These are phyloP conservation scores for Trichogramma evanescens DNA, from an alignment of 2,888 invertebrate genomes.

Conservation along the genomic window DNA sequence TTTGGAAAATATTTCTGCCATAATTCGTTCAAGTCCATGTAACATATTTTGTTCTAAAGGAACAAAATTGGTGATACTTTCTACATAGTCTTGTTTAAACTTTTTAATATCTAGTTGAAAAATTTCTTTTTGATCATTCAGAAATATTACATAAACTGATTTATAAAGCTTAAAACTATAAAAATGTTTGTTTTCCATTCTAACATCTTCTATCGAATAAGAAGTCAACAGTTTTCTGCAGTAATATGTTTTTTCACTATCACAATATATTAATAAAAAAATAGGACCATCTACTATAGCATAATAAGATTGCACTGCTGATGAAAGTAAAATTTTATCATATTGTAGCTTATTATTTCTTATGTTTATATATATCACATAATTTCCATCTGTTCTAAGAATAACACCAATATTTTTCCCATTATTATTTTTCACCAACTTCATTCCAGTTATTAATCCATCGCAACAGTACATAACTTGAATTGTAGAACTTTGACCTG, in stretches of 20 bases:
- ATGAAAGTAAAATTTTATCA: conserved; percentile 28
- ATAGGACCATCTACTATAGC: conserved; percentile 21
- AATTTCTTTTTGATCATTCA: conserved; percentile 27
- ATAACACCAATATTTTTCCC: conserved; percentile 27
- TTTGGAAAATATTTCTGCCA: conserved; percentile 33
- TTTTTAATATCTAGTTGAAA: conserved; percentile 20
- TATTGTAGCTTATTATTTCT: conserved; percentile 26
- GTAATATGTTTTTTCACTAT: conserved; percentile 27
- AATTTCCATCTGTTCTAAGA: conserved; percentile 23
- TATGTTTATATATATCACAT: conserved; percentile 28
- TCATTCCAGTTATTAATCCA: conserved; percentile 27
- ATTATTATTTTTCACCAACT: conserved; percentile 23
- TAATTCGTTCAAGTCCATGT: conserved; percentile 26
- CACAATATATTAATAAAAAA: conserved; percentile 32
- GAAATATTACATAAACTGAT: conserved; percentile 27
- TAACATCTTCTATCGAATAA: conserved; percentile 16
- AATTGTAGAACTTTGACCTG: conserved; percentile 12
- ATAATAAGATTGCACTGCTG: conserved; percentile 24
- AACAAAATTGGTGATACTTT: conserved; percentile 19
- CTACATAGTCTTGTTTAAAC: conserved; percentile 10
- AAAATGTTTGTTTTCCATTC: conserved; percentile 23
- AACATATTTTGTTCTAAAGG: conserved; percentile 33
- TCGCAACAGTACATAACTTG: conserved; percentile 30
- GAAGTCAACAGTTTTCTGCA: conserved; percentile 23
- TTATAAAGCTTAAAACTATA: conserved; percentile 29